A percentile compares a stretch with the other conserved stretches of the same genome.
These are phyloP conservation scores for Ectemnius continuus DNA, from an alignment of 2,888 invertebrate species.

Conservation along the genomic window DNA sequence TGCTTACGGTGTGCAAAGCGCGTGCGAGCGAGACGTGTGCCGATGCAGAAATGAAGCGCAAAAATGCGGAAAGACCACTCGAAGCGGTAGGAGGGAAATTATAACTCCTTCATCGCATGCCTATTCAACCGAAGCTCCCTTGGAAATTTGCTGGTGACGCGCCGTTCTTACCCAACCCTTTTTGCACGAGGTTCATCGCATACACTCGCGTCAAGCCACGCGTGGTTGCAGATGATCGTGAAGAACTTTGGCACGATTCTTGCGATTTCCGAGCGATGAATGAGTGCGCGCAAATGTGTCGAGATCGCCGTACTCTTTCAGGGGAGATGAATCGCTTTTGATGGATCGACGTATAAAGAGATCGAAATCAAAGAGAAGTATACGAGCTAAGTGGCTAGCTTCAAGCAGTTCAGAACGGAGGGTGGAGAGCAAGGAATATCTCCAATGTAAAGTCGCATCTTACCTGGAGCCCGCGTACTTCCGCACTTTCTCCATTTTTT, in stretches of 20 bases:
- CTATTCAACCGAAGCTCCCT: background rate
- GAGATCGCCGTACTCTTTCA: background rate
- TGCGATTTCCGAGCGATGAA: background rate
- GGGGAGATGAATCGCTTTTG: background rate
- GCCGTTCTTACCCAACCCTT: background rate
- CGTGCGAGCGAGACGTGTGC: too few species aligned
- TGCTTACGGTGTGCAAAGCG: background rate
- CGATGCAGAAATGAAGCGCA: constrained; percentile 2
- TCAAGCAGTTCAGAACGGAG: background rate
- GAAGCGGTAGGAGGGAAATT: background rate
- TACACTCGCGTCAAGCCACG: background rate
- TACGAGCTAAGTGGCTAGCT: background rate
- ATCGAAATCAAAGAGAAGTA: background rate
- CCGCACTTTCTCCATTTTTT: constrained; percentile 79
- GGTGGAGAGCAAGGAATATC: too few species aligned
- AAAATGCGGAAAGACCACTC: constrained; percentile 3
- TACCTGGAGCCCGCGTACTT: constrained; percentile 80
- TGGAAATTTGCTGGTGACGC: background rate
- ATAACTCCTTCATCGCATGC: background rate
- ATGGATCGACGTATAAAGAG: too few species aligned
- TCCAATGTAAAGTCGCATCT: constrained; percentile 31
- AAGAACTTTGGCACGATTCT: background rate
- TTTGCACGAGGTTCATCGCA: background rate
- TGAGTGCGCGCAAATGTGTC: background rate
- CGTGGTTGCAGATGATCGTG: background rate